Conservation (phyloP, 2,113 vertebrate species). For the Albula glossodonta region DNA sequence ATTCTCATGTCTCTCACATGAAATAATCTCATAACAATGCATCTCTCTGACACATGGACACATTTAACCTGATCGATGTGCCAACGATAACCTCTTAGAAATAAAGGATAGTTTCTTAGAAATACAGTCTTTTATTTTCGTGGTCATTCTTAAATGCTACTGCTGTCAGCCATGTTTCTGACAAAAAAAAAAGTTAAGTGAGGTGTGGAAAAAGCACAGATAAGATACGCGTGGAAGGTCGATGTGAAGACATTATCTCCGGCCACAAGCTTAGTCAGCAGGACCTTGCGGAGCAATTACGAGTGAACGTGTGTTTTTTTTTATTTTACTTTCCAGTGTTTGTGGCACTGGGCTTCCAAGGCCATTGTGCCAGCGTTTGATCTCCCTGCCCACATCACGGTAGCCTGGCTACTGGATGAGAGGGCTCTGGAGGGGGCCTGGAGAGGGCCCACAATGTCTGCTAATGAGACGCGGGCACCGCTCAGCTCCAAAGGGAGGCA, state of each 20-base stretch:
- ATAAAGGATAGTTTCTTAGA: neutral
- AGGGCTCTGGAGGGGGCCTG: too few relatives aligned
- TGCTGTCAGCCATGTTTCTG: constrained; percentile 12
- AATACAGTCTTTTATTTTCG: constrained; percentile 2
- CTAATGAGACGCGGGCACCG: neutral
- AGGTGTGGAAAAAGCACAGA: constrained; percentile 28
- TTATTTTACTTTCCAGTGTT: constrained; percentile 14
- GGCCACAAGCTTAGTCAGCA: neutral
- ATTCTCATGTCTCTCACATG: neutral
- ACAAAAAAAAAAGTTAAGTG: neutral
- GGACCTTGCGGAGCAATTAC: neutral
- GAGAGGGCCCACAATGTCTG: neutral
- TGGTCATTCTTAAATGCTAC: neutral
- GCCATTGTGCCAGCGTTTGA: neutral
- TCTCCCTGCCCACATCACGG: neutral
- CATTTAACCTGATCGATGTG: neutral
- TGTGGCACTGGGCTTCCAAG: constrained; percentile 4
- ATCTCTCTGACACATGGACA: too few relatives aligned
- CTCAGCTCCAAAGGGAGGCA: neutral
- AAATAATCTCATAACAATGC: too few relatives aligned
- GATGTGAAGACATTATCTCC: neutral
- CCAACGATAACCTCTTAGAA: neutral
- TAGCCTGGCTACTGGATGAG: neutral
- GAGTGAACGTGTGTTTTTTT: neutral
- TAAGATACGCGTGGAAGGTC: constrained; percentile 17